Percentiles rank a stretch among this genome's conserved stretches.
Conservation (phyloP, 2,888 invertebrate genomes). For the Seladonia tumulorum region DNA sequence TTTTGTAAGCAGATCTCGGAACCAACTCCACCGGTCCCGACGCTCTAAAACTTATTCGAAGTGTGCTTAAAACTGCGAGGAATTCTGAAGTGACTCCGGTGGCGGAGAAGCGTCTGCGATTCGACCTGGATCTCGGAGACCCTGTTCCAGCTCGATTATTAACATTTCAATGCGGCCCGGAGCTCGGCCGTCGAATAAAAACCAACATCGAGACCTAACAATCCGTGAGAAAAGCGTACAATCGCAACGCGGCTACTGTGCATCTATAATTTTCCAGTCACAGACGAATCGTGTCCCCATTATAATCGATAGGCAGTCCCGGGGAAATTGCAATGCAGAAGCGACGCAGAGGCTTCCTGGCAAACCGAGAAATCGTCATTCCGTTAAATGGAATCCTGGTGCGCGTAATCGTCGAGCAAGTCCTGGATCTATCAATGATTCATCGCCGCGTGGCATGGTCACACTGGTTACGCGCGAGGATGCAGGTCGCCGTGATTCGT, state of each 20-base stretch:
- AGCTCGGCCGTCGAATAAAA: background rate
- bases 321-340: background rate
- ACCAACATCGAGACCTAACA: background rate
- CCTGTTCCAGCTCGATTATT: background rate
- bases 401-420: conserved; percentile 42
- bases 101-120: background rate
- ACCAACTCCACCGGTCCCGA: background rate
- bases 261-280: conserved; percentile 1
- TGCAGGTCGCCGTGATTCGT: conserved; percentile 31
- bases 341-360: background rate
- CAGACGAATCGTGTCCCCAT: background rate
- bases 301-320: background rate
- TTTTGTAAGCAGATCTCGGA: background rate
- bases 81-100: background rate
- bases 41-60: background rate
- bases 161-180: background rate
- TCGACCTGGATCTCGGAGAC: background rate
- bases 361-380: background rate
- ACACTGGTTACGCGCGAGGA: conserved; percentile 29
- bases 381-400: conserved; percentile 7
- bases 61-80: background rate
- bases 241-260: background rate
- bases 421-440: conserved; percentile 59
- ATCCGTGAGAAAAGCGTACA: background rate
- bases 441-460: conserved; percentile 37